These are phyloP conservation scores for Triplophysa tibetana DNA, from an alignment of 2,113 vertebrate species.

Conservation along the genomic window DNA sequence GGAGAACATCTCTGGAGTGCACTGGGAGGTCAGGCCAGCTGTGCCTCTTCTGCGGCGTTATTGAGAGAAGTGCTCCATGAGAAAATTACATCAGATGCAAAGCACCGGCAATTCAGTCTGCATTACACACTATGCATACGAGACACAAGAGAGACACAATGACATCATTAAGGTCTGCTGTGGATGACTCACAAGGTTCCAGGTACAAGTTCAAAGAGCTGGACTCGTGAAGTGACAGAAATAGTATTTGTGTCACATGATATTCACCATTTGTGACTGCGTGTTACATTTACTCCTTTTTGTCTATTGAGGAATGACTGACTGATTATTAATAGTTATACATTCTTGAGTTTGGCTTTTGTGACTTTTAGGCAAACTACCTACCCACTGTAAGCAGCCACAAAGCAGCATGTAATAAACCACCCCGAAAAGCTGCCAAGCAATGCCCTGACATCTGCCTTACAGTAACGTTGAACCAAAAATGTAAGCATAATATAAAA, in stretches of 20 bases:
- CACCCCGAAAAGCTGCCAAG: neutral
- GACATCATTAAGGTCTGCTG: conserved; percentile 60
- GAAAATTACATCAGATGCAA: conserved; percentile 48
- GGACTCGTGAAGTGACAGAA: neutral
- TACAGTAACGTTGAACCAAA: too few relatives aligned
- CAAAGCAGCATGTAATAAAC: too few relatives aligned
- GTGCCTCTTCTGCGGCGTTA: conserved; percentile 43
- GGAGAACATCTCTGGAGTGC: conserved; percentile 20
- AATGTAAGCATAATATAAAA: too few relatives aligned
- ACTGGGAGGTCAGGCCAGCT: conserved; percentile 55
- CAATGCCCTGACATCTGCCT: neutral
- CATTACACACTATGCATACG: conserved; percentile 53
- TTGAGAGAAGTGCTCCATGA: conserved; percentile 38
- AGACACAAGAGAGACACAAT: conserved; percentile 58
- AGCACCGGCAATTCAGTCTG: conserved; percentile 57
- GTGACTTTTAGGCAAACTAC: too few relatives aligned
- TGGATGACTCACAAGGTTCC: neutral
- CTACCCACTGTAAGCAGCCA: too few relatives aligned
- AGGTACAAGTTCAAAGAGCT: neutral
- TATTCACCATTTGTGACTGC: too few relatives aligned
- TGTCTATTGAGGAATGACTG: too few relatives aligned
- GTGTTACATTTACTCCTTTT: too few relatives aligned
- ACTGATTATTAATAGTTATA: too few relatives aligned
- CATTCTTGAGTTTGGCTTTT: too few relatives aligned
- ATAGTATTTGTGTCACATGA: neutral